Base-by-base conservation (phyloP, 2,113 vertebrate genomes). In the Brachypteracias leptosomus region DNA sequence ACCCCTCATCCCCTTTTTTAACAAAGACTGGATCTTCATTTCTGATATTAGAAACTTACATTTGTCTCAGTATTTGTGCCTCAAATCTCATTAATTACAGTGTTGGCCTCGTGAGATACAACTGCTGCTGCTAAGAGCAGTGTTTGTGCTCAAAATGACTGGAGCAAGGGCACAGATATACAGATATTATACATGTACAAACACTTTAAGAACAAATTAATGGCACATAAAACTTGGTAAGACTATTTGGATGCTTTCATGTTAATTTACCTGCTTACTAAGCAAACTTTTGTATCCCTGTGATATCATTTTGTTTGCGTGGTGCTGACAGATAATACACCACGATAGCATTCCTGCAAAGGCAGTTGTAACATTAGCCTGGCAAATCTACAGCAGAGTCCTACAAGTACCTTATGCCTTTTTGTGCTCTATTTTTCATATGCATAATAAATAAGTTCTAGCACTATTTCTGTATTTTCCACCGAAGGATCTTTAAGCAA, bases 61-160 rank as follows among this genome's bases (percentile, higher is more conserved):
- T 96, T 96, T 92, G 82, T 62, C 96, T 96, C 85, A 51, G 89
- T 70, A 90, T 96, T 90, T 88, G 93, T 88, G 95, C 94, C 97
- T 97, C 91, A 89, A 89, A 96, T 96, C 96, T 96, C 95, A 92
- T 96, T 98, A 98, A 98, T 98, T 98, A 96, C 96, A 97, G 77
- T 57, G 70, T 15, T 77, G 88, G 95, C 95, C 97, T 95, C 93
- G 16, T 25, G 97, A 97, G 96, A 96, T 85, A 55, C 70, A 87
- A 93, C 52, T 77, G 95, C 96, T 97, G 86, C 96, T 95, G 93
- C 96, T 94, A 97, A 84, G 94, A 96, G 93, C 90, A 76, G 88
- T 67, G 96, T 91, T 97, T 94, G 93, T 95, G 97, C 93, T 96
- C 55, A 83, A 86, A 96, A 96, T 54, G 93, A 71, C 73, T 70